Base-by-base conservation (phyloP, 1,140 invertebrate genomes). In the Drosophila pandora region DNA sequence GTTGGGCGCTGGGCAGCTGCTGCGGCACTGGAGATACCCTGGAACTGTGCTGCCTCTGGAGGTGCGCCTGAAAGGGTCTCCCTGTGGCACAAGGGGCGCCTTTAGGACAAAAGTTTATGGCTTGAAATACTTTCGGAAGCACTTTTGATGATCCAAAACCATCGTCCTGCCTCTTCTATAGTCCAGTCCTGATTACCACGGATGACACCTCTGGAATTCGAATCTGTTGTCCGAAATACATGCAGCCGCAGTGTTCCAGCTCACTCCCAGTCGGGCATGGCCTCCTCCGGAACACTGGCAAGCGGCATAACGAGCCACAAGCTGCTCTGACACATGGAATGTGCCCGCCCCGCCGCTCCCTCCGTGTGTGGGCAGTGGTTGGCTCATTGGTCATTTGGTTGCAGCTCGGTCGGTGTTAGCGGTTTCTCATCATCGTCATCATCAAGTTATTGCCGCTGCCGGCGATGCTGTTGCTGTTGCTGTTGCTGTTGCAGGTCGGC, bases 321-420 rank as follows among this genome's bases (percentile, higher is more conserved):
- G 72, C 73, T 75, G 22, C 49, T 50, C 60, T 69, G 72, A 81
- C 75, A 84, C 71, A 74, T 64, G 49, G 30, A 41, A 7, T 28
- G 30, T 30, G 5, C 22, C 39, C 39, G 22, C 48, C n/a, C 22
- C 63, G 12, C 52, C 30, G 17, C n/a, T 9, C n/a, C 8, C 23
- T 9, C 8, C 41, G 37, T 74, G 69, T 74, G 60, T 25, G 77
- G 59, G 58, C 49, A 79, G 80, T 84, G 80, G 80, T 79, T 79
- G 80, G 80, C 71, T 84, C 80, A 83, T 83, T 84, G 79, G 79
- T 83, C 71, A 82, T 83, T 84, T 76, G 80, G 80, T 83, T 84
- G 80, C 80, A 60, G 63, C 79, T 84, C 76, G 76, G 80, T 84
- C 60, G 80, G 72, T 84, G 80, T 83, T 84, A 83, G 80, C 72